phyloP scores from a whole-genome alignment of 2,797 vertebrate species.

The Antennarius maculatus region DNA sequence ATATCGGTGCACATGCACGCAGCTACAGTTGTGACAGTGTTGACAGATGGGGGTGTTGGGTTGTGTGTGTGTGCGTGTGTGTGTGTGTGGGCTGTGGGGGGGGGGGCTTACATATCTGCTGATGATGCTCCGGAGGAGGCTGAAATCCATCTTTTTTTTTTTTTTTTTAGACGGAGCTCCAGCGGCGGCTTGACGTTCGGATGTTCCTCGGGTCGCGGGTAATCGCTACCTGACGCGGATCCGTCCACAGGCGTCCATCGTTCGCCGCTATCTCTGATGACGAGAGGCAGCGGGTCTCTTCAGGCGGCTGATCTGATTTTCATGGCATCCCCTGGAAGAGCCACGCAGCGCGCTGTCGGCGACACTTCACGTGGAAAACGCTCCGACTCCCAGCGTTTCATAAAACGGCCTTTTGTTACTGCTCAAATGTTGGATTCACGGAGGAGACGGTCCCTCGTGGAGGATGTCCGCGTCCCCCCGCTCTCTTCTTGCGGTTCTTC shows the following conservation, averaged over 20 bases:
- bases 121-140: conserved; percentile 87
- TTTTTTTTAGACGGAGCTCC: conserved; percentile 63
- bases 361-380: conserved; percentile 49
- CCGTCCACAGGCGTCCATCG: conserved; percentile 67
- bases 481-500: conserved; percentile 41
- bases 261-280: conserved; percentile 36
- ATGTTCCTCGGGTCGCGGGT: conserved; percentile 58
- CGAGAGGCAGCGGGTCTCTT: conserved; percentile 36
- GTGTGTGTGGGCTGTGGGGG: neutral
- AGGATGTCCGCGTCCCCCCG: conserved; percentile 23
- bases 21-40: conserved; percentile 46
- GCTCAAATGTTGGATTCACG: neutral
- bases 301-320: conserved; percentile 68
- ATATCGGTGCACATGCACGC: conserved; percentile 11
- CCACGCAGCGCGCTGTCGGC: conserved; percentile 49
- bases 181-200: conserved; percentile 47
- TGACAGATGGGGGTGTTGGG: conserved; percentile 46
- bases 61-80: too few species aligned
- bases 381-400: neutral
- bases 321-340: conserved; percentile 72
- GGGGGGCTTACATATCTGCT: conserved; percentile 88
- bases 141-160: conserved; percentile 90
- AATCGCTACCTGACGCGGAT: conserved; percentile 68
- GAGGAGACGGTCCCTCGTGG: conserved; percentile 36
- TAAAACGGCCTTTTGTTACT: neutral